Conservation (phyloP, 1,140 invertebrate genomes). For the Bombus turneri region DNA sequence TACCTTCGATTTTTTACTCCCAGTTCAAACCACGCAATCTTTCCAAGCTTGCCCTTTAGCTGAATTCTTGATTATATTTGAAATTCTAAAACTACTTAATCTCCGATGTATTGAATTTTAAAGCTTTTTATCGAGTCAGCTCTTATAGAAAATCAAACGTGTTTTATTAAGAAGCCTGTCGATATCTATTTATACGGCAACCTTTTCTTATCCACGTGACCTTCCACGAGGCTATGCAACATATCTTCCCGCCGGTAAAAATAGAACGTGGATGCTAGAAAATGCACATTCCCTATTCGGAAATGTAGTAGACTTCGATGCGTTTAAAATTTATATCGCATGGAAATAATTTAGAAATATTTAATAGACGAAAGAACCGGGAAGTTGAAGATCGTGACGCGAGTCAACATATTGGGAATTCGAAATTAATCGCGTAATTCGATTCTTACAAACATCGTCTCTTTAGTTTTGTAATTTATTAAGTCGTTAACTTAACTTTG, state of each 20-base stretch:
- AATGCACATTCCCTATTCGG: not conserved
- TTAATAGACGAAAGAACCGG: not conserved
- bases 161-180: conserved; percentile 37
- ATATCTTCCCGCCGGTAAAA: conserved; percentile 1
- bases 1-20: no score
- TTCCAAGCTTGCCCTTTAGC: not conserved
- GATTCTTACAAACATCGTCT: not conserved
- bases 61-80: not conserved
- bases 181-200: conserved; percentile 51
- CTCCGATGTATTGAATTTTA: not conserved
- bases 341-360: not conserved
- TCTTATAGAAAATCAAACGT: not conserved
- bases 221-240: conserved; percentile 16
- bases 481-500: no score
- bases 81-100: not conserved
- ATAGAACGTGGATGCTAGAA: conserved; percentile 5
- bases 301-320: not conserved
- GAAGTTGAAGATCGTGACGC: no score
- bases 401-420: no score
- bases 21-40: not conserved
- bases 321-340: not conserved
- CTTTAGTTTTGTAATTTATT: no score
- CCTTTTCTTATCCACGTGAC: conserved; percentile 44
- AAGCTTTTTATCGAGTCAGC: not conserved
- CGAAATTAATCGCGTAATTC: not conserved